Percentiles rank a stretch among this genome's conserved stretches.
phyloP scores from a whole-genome alignment of 2,888 invertebrate species.

The Pseudeuparius sepicola region DNA sequence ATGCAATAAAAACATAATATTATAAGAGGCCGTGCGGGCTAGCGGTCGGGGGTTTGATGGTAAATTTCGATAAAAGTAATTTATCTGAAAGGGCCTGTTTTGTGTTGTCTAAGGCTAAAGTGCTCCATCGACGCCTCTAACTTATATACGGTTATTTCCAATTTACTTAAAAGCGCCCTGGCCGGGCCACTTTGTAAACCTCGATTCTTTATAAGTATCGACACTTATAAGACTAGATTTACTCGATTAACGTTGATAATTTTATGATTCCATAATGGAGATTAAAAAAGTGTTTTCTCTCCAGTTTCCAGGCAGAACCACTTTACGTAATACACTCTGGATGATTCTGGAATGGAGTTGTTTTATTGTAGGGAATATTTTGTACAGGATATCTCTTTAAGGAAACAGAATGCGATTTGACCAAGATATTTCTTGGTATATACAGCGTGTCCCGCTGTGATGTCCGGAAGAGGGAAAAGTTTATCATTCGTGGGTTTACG shows the following conservation, averaged over 20 bases:
- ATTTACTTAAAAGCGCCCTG: slow-evolving; percentile 40
- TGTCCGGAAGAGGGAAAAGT: too few species aligned
- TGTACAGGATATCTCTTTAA: too few species aligned
- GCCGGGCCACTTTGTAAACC: slow-evolving; percentile 38
- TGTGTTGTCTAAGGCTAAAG: slow-evolving; percentile 32
- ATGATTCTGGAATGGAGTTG: too few species aligned
- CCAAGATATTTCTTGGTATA: too few species aligned
- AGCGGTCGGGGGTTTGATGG: slow-evolving; percentile 28
- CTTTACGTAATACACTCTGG: too few species aligned
- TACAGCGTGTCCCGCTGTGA: too few species aligned
- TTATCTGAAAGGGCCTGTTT: slow-evolving; percentile 34
- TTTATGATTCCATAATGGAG: slow-evolving; percentile 30
- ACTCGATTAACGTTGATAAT: slow-evolving; percentile 28
- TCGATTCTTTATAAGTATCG: slow-evolving; percentile 37
- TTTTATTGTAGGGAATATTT: too few species aligned
- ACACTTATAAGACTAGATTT: slow-evolving; percentile 32
- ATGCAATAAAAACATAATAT: slow-evolving; percentile 24
- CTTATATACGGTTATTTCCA: slow-evolving; percentile 37
- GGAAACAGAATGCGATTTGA: too few species aligned
- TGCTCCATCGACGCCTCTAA: slow-evolving; percentile 37
- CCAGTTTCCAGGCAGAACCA: slow-evolving; percentile 17
- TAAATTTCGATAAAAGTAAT: slow-evolving; percentile 35
- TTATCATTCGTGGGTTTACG: too few species aligned
- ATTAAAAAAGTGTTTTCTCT: slow-evolving; percentile 25
- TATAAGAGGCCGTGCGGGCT: slow-evolving; percentile 25